phyloP scores from a whole-genome alignment of 2,797 vertebrate genomes.

The Echeneis naucrates region DNA sequence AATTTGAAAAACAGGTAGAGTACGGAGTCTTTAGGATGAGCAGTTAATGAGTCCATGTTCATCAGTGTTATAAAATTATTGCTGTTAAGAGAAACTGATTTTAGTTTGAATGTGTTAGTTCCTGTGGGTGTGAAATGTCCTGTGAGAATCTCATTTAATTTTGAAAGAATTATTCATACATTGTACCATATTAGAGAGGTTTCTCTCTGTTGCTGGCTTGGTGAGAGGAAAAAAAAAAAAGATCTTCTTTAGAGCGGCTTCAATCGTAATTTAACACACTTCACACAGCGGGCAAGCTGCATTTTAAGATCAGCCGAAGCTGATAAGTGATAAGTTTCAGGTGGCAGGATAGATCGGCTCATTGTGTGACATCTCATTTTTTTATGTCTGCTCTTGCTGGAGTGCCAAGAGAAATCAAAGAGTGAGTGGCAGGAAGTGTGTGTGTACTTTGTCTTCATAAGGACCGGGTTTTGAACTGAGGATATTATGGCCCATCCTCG shows the following conservation, averaged over 20 bases:
- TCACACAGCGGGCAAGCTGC: not conserved
- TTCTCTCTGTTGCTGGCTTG: not conserved
- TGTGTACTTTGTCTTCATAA: not conserved
- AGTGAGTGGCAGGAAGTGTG: not conserved
- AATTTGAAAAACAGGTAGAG: too few species aligned
- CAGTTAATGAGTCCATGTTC: not conserved
- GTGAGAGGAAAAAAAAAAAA: not conserved
- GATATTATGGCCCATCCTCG: not conserved
- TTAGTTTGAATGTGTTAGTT: not conserved
- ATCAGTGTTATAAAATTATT: not conserved
- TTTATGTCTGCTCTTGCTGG: slow-evolving; percentile 18
- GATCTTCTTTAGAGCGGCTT: not conserved
- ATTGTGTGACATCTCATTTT: slow-evolving; percentile 20
- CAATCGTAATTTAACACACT: not conserved
- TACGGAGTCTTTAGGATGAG: not conserved
- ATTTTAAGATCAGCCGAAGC: not conserved
- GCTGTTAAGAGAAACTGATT: not conserved
- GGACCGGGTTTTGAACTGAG: not conserved
- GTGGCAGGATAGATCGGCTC: slow-evolving; percentile 31
- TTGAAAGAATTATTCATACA: not conserved
- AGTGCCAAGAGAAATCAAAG: slow-evolving; percentile 30
- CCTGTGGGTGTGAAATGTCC: not conserved
- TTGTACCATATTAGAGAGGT: not conserved
- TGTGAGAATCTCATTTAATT: not conserved
- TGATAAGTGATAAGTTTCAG: slow-evolving; percentile 26